These are phyloP conservation scores for Gymnocephalus cernua DNA, from an alignment of 2,113 vertebrate genomes.

Conservation along the genomic window DNA sequence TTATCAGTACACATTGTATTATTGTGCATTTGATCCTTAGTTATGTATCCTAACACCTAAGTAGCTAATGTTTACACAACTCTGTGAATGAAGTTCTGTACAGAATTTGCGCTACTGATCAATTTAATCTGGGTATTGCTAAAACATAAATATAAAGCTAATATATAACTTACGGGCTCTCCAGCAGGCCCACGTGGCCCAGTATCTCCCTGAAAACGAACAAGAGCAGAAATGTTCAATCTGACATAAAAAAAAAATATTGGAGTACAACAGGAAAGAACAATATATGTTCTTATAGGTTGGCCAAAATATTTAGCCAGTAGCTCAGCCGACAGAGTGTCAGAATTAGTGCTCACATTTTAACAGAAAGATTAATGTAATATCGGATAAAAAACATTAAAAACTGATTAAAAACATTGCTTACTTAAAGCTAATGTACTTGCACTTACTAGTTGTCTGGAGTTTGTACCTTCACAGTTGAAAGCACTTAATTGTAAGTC, in stretches of 20 bases:
- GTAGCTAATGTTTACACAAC: background rate
- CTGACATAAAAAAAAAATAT: background rate
- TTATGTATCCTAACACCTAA: background rate
- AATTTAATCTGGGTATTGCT: background rate
- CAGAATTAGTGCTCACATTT: background rate
- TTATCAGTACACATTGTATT: background rate
- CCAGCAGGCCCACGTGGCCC: slow-evolving; percentile 88
- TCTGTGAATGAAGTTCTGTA: background rate
- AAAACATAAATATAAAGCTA: background rate
- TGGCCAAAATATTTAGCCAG: background rate
- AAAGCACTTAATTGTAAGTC: too few species aligned
- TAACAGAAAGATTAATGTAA: background rate
- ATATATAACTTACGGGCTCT: slow-evolving; percentile 87
- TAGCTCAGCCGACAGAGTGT: background rate
- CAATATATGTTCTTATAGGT: background rate
- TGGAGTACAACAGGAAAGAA: background rate
- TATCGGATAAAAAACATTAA: too few species aligned
- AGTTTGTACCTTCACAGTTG: too few species aligned
- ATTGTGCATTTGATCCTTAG: background rate
- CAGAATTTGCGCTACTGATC: background rate
- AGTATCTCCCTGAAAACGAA: slow-evolving; percentile 87
- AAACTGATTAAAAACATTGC: too few species aligned
- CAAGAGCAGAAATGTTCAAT: background rate
- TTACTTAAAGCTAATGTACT: too few species aligned
- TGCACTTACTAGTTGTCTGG: too few species aligned